phyloP scores from a whole-genome alignment of 2,888 invertebrate genomes.

The Stegana nigrithorax region DNA sequence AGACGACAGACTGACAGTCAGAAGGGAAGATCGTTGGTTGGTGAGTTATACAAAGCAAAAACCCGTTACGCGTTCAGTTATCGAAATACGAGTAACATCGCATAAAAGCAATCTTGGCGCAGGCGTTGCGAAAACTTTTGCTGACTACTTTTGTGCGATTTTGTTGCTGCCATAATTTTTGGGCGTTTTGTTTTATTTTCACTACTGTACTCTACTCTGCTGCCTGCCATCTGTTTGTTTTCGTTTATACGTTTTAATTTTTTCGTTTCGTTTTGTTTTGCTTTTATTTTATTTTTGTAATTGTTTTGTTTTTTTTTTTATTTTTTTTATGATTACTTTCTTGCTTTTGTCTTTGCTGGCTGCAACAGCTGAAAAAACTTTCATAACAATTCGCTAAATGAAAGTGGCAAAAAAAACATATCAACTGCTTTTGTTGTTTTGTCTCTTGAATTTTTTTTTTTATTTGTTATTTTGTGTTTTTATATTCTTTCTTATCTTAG shows the following conservation, averaged over 20 bases:
- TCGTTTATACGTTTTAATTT: constrained; percentile 21
- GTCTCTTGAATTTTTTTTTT: not conserved
- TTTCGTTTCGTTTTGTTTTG: not conserved
- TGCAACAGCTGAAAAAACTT: constrained; percentile 14
- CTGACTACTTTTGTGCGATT: not conserved
- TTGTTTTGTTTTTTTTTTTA: not conserved
- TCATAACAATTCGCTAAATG: no score
- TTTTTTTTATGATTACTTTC: not conserved
- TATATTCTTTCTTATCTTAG: not conserved
- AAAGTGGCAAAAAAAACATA: not conserved
- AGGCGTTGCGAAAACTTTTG: constrained; percentile 1
- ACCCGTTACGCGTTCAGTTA: no score
- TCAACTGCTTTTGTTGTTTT: not conserved
- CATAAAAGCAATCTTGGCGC: not conserved
- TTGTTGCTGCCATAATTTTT: not conserved
- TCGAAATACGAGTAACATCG: not conserved
- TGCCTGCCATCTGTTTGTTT: no score
- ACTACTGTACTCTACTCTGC: not conserved
- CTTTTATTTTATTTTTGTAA: not conserved
- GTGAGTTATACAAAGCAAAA: not conserved
- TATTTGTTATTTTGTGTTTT: not conserved
- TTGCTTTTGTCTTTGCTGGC: not conserved
- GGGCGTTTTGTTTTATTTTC: not conserved
- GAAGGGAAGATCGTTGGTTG: not conserved
- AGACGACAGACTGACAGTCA: not conserved